Base-by-base conservation (phyloP, 92 coral and sea anemone species). In the Desmophyllum pertusum region DNA sequence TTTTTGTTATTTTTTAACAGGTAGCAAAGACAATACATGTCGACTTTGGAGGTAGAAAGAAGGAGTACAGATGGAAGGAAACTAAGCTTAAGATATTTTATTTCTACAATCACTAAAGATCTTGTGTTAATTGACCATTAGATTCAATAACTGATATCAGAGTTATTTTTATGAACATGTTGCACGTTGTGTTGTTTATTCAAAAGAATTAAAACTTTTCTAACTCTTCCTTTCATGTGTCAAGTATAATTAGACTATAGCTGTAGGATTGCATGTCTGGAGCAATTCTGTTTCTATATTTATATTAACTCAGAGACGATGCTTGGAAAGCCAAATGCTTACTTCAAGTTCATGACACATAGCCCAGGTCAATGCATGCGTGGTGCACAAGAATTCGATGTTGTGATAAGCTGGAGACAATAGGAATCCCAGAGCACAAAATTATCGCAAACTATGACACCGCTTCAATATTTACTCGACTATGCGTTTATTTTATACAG, bases 11-110 rank as follows among this genome's bases (percentile, higher is more conserved):
- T 63, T 62, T 55, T 57, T 21, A 17, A 67, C 72, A 95, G 98
- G 98, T 33, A 95, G 98, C 84, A 95, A 95, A 89, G 98, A 95
- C 73, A 95, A 95, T 66, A 93, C 98, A 3, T 95, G 98, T 77
- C 91, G 98, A 72, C 85, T 95, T 52, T 95, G 98, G 98, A 91
- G 98, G 87, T 95, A 78, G 33, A 48, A 40, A 51, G 57, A 5
- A 9, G 37, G 57, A n/a, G 2, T 72, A 27, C 65, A 59, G 65
- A 59, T 25, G 31, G 65, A 59, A 25, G 65, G 35, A 59, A 59
- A 59, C 65, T 25, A 25, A 48, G 65, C 33, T 55, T n/a, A 48
- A 48, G 53, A 48, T 55, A 55, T n/a, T n/a, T 55, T 25, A 11
- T 25, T 43, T 48, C 53, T 10, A 48, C 53, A 11, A 48, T 21